Base-by-base conservation (phyloP, 2,888 invertebrate species). In the Tipula lateralis region DNA sequence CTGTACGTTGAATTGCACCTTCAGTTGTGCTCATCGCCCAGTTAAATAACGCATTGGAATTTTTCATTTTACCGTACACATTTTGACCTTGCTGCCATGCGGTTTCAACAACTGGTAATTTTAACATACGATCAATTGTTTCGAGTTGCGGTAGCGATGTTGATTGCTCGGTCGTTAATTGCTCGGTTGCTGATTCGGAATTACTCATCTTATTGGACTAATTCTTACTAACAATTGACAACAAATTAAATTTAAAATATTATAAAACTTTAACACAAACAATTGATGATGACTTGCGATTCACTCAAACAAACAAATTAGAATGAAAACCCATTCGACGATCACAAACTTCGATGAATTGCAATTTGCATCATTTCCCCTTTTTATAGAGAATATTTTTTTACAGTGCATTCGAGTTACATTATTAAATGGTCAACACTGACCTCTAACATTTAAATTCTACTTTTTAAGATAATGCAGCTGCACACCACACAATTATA, bases 21-120 rank as follows among this genome's bases (percentile, higher is more conserved):
- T 94, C 94, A 0, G 94, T 93, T 0, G 93, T 93, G 19, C 92
- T 92, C 1, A 94, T 89, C 0, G 94, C 94, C 94, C 94, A 94
- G 89, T 93, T 93, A 19, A 94, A 91, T 84, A 94, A 91, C 2
- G 92, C 92, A 88, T 93, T 93, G 19, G 92, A 92, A 85, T 66
- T 66, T 24, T 66, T 66, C 9, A 66, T 2, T 66, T 66, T 66
- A 66, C 9, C 66, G 13, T 66, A 66, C 19, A 13, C 24, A 24
- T 66, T 9, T 6, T 66, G 66, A 66, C 66, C 66, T 66, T 66
- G 66, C 86, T 90, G 88, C 39, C 90, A 87, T 66, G 66, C 66
- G 24, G 66, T 66, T 24, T 66, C 66, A 9, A 66, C 1, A 66
- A 66, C 9, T 9, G 66, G 66, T 24, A 66, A 66, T 66, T 9